These are phyloP conservation scores for Triplophysa yarkandensis DNA, from an alignment of 2,797 vertebrate species.

Conservation along the genomic window DNA sequence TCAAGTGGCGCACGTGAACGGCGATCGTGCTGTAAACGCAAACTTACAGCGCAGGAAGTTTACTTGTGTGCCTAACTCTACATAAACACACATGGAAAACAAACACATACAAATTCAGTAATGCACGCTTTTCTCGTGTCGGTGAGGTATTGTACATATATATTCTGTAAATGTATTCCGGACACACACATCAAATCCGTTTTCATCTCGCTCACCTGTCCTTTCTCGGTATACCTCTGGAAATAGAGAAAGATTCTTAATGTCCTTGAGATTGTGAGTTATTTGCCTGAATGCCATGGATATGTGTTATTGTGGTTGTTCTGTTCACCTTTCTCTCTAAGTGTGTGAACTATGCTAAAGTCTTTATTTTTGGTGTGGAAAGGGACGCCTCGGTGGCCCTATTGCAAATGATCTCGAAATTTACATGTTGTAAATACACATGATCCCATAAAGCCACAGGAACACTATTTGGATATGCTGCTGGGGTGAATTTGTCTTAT, in stretches of 20 bases:
- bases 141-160: conserved; percentile 54
- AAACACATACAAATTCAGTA: conserved; percentile 42
- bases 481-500: conserved; percentile 41
- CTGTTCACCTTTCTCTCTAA: conserved; percentile 50
- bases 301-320: conserved; percentile 58
- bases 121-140: conserved; percentile 60
- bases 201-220: conserved; percentile 24
- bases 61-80: conserved; percentile 58
- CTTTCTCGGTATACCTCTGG: conserved; percentile 53
- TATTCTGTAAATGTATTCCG: conserved; percentile 48
- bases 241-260: conserved; percentile 55
- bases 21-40: conserved; percentile 45
- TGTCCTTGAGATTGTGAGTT: conserved; percentile 53
- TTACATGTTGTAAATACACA: conserved; percentile 45
- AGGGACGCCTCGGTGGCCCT: conserved; percentile 43
- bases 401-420: conserved; percentile 37
- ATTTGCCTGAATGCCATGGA: conserved; percentile 57
- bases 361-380: conserved; percentile 55
- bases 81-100: conserved; percentile 34
- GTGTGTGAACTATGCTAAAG: conserved; percentile 41
- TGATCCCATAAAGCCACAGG: conserved; percentile 50
- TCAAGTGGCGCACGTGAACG: conserved; percentile 40
- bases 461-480: conserved; percentile 44
- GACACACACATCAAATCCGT: conserved; percentile 48
- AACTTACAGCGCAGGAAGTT: conserved; percentile 60